Evolutionary conservation across 1,140 invertebrate genomes (phyloP).

Genomic region (Drosophila arawakana): DNA sequence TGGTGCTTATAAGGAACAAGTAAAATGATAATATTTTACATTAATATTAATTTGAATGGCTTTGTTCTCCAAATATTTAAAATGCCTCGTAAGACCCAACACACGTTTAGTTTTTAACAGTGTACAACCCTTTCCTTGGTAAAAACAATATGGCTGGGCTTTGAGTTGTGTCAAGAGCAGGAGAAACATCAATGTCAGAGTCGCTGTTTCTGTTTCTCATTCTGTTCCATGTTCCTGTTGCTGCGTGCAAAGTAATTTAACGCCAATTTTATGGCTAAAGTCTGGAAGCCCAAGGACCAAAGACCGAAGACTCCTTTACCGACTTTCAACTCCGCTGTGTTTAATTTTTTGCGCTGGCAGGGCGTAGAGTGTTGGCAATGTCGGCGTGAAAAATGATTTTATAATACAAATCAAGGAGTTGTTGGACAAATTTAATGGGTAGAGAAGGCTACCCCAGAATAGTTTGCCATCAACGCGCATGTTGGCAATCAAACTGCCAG

Average conservation of each 20-base stretch:
- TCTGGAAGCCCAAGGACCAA: conserved; percentile 34
- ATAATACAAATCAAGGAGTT: conserved; percentile 62
- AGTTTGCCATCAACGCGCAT: conserved; percentile 53
- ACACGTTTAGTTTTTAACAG: too few relatives aligned
- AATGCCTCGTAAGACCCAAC: too few relatives aligned
- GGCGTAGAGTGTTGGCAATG: conserved; percentile 23
- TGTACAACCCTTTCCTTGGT: not conserved
- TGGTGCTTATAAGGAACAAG: too few relatives aligned
- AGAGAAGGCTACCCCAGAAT: conserved; percentile 11
- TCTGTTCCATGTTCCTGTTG: conserved; percentile 8
- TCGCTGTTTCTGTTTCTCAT: conserved; percentile 15
- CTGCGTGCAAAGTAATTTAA: conserved; percentile 68
- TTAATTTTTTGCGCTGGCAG: not conserved
- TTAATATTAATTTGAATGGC: too few relatives aligned
- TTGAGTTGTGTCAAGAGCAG: conserved; percentile 33
- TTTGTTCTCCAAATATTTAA: too few relatives aligned
- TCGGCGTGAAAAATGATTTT: conserved; percentile 60
- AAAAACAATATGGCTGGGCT: conserved; percentile 56
- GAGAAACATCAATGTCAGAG: conserved; percentile 46
- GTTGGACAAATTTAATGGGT: not conserved
- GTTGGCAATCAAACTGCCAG: conserved; percentile 61
- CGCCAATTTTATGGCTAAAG: conserved; percentile 61
- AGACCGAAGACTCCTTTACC: not conserved
- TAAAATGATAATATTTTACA: too few relatives aligned
- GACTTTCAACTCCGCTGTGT: not conserved